Percentiles rank a stretch among this genome's conserved stretches.
Conservation (phyloP, 2,888 invertebrate species). For the Parnassius apollo region DNA sequence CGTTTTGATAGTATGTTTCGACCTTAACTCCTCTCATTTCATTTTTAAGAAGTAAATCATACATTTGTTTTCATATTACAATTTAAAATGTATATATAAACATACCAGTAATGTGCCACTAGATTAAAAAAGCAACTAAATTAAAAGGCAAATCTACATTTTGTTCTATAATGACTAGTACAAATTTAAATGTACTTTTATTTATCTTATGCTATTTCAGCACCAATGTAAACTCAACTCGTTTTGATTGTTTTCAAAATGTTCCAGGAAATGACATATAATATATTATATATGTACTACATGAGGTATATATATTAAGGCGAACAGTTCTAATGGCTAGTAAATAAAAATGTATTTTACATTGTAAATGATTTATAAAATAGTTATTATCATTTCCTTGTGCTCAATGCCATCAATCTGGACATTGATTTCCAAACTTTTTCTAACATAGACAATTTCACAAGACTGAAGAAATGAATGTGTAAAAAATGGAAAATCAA, state of each 20-base stretch:
- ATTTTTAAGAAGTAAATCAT: too few species aligned
- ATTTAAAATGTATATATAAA: not conserved
- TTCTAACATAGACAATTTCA: not conserved
- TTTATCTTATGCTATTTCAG: not conserved
- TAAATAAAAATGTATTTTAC: not conserved
- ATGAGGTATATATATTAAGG: conserved; percentile 19
- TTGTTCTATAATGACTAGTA: not conserved
- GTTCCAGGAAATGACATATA: too few species aligned
- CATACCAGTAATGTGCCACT: not conserved
- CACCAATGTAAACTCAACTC: conserved; percentile 11
- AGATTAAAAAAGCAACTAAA: too few species aligned
- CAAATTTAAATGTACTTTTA: too few species aligned
- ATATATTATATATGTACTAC: not conserved
- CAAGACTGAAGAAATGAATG: not conserved
- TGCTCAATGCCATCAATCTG: too few species aligned
- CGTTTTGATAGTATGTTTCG: too few species aligned
- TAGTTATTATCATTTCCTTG: not conserved
- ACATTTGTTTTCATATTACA: too few species aligned
- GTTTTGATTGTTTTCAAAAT: not conserved
- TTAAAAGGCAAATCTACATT: not conserved
- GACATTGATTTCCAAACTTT: too few species aligned
- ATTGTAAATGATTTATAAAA: conserved; percentile 13
- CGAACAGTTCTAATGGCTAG: conserved; percentile 1
- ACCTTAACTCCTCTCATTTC: too few species aligned
- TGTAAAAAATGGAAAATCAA: not conserved